Conservation (phyloP, 2,888 invertebrate genomes). For the Dilophus febrilis region DNA sequence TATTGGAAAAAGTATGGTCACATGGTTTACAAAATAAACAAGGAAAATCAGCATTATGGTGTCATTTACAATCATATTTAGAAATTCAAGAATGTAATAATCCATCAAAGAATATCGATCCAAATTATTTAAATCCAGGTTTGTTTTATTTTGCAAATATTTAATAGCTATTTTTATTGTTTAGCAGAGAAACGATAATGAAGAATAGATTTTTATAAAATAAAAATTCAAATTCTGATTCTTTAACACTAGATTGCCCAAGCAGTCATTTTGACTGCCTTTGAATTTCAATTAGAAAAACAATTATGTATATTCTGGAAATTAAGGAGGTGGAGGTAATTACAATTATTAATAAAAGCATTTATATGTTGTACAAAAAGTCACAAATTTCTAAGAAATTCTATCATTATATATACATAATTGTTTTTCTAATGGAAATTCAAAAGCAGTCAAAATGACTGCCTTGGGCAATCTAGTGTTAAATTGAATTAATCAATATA, state of each 20-base stretch:
- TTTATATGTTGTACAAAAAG: too few relatives aligned
- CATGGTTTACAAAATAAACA: slow-evolving; percentile 91
- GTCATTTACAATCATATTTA: slow-evolving; percentile 79
- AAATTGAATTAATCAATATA: too few relatives aligned
- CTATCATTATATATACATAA: too few relatives aligned
- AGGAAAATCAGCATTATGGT: slow-evolving; percentile 96
- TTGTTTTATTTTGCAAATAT: neutral
- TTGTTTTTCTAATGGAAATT: too few relatives aligned
- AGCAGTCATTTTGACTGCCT: slow-evolving; percentile 2
- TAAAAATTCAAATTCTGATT: slow-evolving; percentile 4
- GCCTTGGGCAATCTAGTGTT: too few relatives aligned
- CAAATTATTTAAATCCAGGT: slow-evolving; percentile 38
- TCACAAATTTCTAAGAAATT: too few relatives aligned
- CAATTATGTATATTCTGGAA: too few relatives aligned
- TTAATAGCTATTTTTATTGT: neutral
- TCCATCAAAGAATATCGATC: slow-evolving; percentile 35
- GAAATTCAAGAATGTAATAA: slow-evolving; percentile 56
- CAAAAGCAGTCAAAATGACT: too few relatives aligned
- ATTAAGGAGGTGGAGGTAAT: too few relatives aligned
- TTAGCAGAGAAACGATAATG: neutral
- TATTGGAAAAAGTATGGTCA: slow-evolving; percentile 93
- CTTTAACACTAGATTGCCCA: too few relatives aligned
- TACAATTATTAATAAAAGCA: too few relatives aligned
- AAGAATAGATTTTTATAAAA: neutral
- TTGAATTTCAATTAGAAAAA: neutral